Evolutionary conservation across 2,888 invertebrate genomes (phyloP).

Genomic region (Lasioglossum marginatum): DNA sequence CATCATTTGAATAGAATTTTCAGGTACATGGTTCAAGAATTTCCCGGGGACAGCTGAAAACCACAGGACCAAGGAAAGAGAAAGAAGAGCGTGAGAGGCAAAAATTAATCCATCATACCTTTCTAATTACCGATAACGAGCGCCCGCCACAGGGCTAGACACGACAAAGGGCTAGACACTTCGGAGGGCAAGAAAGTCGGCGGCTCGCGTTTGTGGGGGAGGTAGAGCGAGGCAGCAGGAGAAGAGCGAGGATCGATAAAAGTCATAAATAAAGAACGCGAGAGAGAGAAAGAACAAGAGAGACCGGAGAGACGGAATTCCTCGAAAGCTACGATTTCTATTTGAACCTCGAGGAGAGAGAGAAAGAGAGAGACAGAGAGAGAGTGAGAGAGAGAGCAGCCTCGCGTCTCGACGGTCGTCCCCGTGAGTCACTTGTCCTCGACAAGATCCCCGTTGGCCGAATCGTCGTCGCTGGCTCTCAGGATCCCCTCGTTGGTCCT

Average conservation of each 20-base stretch:
- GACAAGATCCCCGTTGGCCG: conserved; percentile 44
- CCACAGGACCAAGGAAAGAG: not conserved
- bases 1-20: not conserved
- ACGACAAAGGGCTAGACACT: conserved; percentile 2
- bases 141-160: not conserved
- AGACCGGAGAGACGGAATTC: conserved; percentile 40
- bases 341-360: conserved; percentile 26
- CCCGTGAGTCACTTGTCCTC: conserved; percentile 54
- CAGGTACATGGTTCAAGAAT: not conserved
- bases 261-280: not conserved
- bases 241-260: conserved; percentile 17
- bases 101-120: not conserved
- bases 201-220: not conserved
- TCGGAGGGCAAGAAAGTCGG: not conserved
- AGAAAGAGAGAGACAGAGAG: not conserved
- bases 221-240: not conserved
- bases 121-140: not conserved
- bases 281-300: not conserved
- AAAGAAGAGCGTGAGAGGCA: not conserved
- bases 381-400: not conserved
- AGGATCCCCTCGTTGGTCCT: conserved; percentile 29
- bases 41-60: not conserved
- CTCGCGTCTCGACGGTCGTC: conserved; percentile 35
- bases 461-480: conserved; percentile 40
- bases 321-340: conserved; percentile 55